Evolutionary conservation across 2,113 vertebrate genomes (phyloP), one percentile per base, ranked within the genome.

Genomic region (Aphelocoma coerulescens): DNA sequence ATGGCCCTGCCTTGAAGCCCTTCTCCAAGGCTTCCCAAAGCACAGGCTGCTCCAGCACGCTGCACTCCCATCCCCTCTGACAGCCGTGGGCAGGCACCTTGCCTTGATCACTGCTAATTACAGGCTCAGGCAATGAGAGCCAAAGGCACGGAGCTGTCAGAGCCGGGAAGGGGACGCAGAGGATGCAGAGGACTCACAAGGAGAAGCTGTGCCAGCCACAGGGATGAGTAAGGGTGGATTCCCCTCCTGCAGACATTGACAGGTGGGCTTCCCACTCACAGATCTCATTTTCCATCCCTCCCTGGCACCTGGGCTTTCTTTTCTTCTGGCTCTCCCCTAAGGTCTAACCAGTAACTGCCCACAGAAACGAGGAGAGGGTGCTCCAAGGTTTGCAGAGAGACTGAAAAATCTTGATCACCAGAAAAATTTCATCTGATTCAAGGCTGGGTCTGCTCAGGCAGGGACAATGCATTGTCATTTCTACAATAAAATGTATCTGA

Each of bases 1-100:
- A 2, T 28, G 51, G 21, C n/a, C 66, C 54, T 22, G 3, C 0
- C 2, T 2, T 1, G 33, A 16, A 41, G 14, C 49, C 5, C 8
- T 14, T 46, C 78, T 8, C 37, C 67, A 52, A 5, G 72, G 69
- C 49, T 55, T 24, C 78, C 84, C 22, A 2, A 39, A 46, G 73
- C 51, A 22, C 44, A 27, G 54, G 43, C 32, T 41, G 37, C 11
- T 84, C 68, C 84, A 68, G 62, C 41, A 23, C 1, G 1, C 44
- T 23, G 49, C 27, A 1, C 32, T 30, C 3, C 73, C 85, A 58
- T 12, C 55, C 71, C 63, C 6, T 23, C 4, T 22, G 66, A 5
- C 44, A 61, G 49, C n/a, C 22, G 8, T 20, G 22, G 62, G 88
- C 52, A 75, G 16, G n/a, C 32, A 12, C 75, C 48, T 76, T 39